Base-by-base conservation (phyloP, 2,113 vertebrate genomes). In the Sprattus sprattus region DNA sequence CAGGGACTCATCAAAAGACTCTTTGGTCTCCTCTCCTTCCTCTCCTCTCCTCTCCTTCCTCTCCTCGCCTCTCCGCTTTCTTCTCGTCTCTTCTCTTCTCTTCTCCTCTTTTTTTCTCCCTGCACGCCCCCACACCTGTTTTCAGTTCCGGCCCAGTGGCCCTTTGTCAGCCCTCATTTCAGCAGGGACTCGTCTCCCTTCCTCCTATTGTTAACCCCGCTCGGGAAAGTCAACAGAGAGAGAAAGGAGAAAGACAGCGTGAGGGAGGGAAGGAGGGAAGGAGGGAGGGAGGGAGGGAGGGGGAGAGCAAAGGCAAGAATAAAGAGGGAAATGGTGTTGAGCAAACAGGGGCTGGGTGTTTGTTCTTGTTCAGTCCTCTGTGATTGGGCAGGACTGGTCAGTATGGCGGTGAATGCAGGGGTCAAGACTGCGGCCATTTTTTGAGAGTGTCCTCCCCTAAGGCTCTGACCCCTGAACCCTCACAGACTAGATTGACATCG, bases 341-440 rank as follows among this genome's bases (percentile, higher is more conserved):
- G 45, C 54, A 82, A 82, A 87, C 46, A 67, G 54, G 67, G 44
- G 46, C 52, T 81, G 47, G 9, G 22, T 49, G 57, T 84, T 78
- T 80, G 81, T 54, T 89, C 85, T 87, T 18, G 45, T 87, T 83
- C 60, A 75, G 45, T 28, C 82, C 82, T 64, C 82, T 86, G 83
- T 84, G 82, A 84, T 60, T 52, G 32, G 32, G 50, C 8, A 75
- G 25, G 67, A 15, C 28, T 28, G 9, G 11, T 11, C 13, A 15
- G 11, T 39, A 25, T 67, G 25, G 25, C n/a, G 7, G 64, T 67
- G 64, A 28, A 13, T 75, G 39, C 39, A 39, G 39, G 39, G 39
- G 39, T 39, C 39, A 39, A 39, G 39, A 39, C 39, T 39, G 39
- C 39, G 39, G 39, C 39, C 39, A 39, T 39, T 39, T 39, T 39